Conservation (phyloP, 92 coral and sea anemone species). For the Porites lobata region DNA sequence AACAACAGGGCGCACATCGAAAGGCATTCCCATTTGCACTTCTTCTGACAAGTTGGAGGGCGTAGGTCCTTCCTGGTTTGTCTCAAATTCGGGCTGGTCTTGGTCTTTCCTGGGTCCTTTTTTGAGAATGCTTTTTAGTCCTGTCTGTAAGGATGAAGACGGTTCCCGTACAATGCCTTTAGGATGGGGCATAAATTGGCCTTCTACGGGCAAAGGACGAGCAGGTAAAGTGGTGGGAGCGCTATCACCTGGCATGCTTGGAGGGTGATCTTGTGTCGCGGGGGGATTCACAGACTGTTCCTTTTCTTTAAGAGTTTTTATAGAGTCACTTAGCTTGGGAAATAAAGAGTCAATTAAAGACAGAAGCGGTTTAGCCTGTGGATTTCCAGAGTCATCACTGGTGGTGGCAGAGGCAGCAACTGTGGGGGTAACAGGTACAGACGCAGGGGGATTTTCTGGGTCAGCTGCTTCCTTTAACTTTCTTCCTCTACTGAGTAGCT, state of each 20-base stretch:
- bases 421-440: conserved; percentile 33
- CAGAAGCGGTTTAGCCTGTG: conserved; percentile 75
- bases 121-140: conserved; percentile 11
- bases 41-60: conserved; percentile 6
- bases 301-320: conserved; percentile 79
- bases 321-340: conserved; percentile 87
- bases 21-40: not conserved
- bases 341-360: conserved; percentile 89
- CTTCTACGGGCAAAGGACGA: conserved; percentile 27
- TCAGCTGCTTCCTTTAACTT: conserved; percentile 68
- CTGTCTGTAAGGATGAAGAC: conserved; percentile 1
- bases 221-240: conserved; percentile 16
- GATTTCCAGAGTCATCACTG: conserved; percentile 50
- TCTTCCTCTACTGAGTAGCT: conserved; percentile 88
- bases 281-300: conserved; percentile 57
- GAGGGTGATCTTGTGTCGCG: not conserved
- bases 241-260: not conserved
- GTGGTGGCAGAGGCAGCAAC: conserved; percentile 41
- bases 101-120: not conserved
- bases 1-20: not conserved
- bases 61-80: not conserved
- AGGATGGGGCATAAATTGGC: conserved; percentile 12
- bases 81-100: not conserved
- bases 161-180: conserved; percentile 5
- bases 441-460: conserved; percentile 45